Conservation (phyloP, 2,888 invertebrate genomes). For the Drosophila mimetica region DNA sequence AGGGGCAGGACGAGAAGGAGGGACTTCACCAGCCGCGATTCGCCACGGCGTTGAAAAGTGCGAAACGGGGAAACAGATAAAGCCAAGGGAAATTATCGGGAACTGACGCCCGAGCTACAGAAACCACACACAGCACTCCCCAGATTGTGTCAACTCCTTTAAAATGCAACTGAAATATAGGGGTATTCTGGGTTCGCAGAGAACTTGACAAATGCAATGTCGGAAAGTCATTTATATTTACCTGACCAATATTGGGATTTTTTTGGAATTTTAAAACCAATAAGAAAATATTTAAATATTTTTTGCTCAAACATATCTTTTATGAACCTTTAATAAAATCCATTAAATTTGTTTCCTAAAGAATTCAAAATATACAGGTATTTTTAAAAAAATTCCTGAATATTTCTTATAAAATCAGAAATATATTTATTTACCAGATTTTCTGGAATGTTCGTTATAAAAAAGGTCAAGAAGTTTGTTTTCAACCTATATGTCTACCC, state of each 20-base stretch:
- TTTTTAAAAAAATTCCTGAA: too few species aligned
- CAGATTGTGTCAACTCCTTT: conserved; percentile 39
- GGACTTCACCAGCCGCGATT: conserved; percentile 28
- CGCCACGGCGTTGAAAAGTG: conserved; percentile 62
- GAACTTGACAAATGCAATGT: background rate
- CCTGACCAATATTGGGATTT: background rate
- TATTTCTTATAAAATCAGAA: too few species aligned
- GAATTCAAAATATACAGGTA: background rate
- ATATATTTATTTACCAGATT: background rate
- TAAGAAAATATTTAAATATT: too few species aligned
- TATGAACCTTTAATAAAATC: too few species aligned
- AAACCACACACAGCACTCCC: conserved; percentile 24
- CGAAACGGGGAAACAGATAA: conserved; percentile 45
- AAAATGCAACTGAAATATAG: background rate
- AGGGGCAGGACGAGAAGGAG: background rate
- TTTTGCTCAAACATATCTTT: too few species aligned
- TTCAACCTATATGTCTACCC: too few species aligned
- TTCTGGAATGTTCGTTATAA: too few species aligned
- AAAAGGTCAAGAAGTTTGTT: too few species aligned
- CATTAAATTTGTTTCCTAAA: too few species aligned
- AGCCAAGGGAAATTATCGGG: conserved; percentile 41
- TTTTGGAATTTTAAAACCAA: too few species aligned
- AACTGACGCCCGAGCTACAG: conserved; percentile 17
- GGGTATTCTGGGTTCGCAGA: background rate
- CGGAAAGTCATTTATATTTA: background rate